phyloP scores from a whole-genome alignment of 2,888 invertebrate species.

The Schizotus pectinicornis region DNA sequence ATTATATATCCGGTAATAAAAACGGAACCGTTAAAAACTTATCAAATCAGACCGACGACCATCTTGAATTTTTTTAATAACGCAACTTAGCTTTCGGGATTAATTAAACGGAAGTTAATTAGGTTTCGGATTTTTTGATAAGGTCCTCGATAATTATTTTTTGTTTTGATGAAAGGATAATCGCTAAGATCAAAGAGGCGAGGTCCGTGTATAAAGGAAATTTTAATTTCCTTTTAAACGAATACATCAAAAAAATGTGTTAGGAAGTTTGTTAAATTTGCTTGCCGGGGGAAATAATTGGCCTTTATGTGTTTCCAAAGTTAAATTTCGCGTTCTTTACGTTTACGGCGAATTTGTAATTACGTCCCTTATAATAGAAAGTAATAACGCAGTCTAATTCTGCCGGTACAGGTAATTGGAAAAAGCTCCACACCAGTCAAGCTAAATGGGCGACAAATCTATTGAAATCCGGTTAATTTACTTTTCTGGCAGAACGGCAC shows the following conservation, averaged over 20 bases:
- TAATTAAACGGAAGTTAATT: slow-evolving; percentile 29
- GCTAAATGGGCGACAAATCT: too few relatives aligned
- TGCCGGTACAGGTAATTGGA: too few relatives aligned
- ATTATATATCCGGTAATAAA: neutral
- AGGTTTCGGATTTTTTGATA: slow-evolving; percentile 18
- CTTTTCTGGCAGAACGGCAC: too few relatives aligned
- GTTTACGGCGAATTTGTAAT: slow-evolving; percentile 24
- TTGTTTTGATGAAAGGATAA: slow-evolving; percentile 31
- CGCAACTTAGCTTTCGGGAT: neutral
- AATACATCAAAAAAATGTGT: slow-evolving; percentile 27
- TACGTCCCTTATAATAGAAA: neutral
- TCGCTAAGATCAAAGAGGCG: slow-evolving; percentile 26
- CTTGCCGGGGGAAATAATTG: slow-evolving; percentile 23
- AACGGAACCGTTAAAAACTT: neutral
- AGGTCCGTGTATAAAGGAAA: slow-evolving; percentile 20
- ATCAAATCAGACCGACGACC: neutral
- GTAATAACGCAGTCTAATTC: too few relatives aligned
- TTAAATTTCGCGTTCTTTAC: slow-evolving; percentile 8
- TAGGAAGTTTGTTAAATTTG: slow-evolving; percentile 28
- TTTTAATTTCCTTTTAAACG: slow-evolving; percentile 28
- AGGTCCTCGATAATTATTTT: slow-evolving; percentile 26
- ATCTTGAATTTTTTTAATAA: slow-evolving; percentile 4
- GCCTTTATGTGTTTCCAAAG: slow-evolving; percentile 20
- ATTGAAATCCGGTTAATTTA: too few relatives aligned
- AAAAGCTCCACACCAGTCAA: too few relatives aligned